Percentiles rank a stretch among this genome's conserved stretches.
Evolutionary conservation across 2,888 invertebrate species (phyloP).

Genomic region (Endotricha flammealis): DNA sequence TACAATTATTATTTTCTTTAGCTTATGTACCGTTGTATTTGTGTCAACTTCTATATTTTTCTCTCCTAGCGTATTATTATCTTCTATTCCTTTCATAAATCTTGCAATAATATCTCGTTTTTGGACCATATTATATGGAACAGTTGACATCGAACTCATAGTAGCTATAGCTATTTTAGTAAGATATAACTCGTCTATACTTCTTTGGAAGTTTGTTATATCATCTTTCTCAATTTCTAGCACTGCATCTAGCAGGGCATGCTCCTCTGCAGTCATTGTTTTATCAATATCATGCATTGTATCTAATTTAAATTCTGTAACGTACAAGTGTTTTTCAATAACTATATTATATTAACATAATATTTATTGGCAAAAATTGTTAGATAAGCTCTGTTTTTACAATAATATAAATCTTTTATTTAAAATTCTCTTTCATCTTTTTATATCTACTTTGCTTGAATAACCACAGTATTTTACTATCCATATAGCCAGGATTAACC

Average conservation of each 20-base stretch:
- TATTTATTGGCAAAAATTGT: no score
- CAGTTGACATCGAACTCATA: conserved; percentile 31
- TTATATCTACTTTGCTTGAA: no score
- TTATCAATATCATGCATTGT: conserved; percentile 32
- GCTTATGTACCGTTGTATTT: conserved; percentile 9
- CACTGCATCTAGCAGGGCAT: conserved; percentile 44
- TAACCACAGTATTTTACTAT: no score
- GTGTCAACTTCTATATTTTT: neutral
- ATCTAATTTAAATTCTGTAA: conserved; percentile 44
- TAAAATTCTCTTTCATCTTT: no score
- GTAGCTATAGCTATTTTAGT: conserved; percentile 52
- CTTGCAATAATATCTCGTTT: conserved; percentile 33
- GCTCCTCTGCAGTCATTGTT: conserved; percentile 44
- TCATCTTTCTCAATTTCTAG: conserved; percentile 50
- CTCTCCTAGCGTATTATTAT: neutral
- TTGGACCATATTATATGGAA: conserved; percentile 31
- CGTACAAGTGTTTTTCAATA: conserved; percentile 22
- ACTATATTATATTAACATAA: no score
- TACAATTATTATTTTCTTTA: conserved; percentile 33
- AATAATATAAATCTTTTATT: no score
- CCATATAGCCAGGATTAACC: no score
- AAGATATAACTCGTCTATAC: conserved; percentile 52
- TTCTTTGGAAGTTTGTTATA: conserved; percentile 38
- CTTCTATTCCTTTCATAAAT: neutral
- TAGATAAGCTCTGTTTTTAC: no score